Evolutionary conservation across 2,113 vertebrate species (phyloP).

Genomic region (Cynoglossus semilaevis): DNA sequence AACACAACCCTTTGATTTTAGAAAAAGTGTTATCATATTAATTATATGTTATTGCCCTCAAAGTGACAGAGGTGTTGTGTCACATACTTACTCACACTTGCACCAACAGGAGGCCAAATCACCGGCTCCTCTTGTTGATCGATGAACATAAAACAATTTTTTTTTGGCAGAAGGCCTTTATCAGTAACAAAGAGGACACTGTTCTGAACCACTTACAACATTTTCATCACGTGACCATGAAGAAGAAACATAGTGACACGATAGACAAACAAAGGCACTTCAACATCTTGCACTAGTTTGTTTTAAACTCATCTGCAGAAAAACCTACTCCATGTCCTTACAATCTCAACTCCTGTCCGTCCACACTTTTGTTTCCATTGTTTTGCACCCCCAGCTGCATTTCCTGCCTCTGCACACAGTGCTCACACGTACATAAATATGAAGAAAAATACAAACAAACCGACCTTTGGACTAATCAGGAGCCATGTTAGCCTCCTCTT

Average conservation of each 20-base stretch:
- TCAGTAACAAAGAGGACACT: slow-evolving; percentile 8
- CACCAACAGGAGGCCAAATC: not conserved
- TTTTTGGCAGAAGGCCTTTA: not conserved
- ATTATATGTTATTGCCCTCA: not conserved
- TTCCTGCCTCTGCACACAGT: slow-evolving; percentile 35
- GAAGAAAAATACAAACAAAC: not conserved
- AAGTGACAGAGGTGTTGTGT: not conserved
- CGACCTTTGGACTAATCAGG: slow-evolving; percentile 12
- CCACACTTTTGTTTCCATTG: not conserved
- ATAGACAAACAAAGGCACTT: slow-evolving; percentile 8
- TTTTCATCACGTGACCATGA: slow-evolving; percentile 22
- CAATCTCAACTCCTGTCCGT: too few species aligned
- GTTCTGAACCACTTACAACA: slow-evolving; percentile 4
- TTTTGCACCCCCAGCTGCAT: not conserved
- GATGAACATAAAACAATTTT: not conserved
- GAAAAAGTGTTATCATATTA: too few species aligned
- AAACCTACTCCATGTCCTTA: too few species aligned
- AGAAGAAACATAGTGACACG: slow-evolving; percentile 5
- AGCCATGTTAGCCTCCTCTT: not conserved
- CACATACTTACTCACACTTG: not conserved
- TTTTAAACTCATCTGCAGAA: too few species aligned
- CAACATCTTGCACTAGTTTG: not conserved
- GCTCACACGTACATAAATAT: too few species aligned
- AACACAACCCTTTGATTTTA: not conserved
- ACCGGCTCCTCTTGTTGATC: not conserved